Evolutionary conservation across 2,888 invertebrate genomes (phyloP), one percentile per base, ranked within the genome.

Genomic region (Gymnosoma rotundatum): DNA sequence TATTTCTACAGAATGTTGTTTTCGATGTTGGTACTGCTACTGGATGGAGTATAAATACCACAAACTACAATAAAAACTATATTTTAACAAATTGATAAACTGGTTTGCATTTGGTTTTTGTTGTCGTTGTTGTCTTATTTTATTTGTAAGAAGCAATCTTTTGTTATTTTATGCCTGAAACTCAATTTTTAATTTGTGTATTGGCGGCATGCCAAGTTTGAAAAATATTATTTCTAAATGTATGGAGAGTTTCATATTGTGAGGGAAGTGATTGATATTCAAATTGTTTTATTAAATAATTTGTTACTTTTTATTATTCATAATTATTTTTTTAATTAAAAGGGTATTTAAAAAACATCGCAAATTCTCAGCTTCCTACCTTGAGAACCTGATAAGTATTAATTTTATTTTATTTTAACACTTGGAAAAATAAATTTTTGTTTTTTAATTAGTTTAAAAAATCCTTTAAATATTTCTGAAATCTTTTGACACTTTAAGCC

Each of bases 31-130:
- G 8, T 42, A 18, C 16, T 60, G 36, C 36, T 38, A 50, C 42
- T 42, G 63, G 50, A 7, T 32, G 32, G 32, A 32, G 7, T 5
- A 32, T 32, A 50, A 58, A 76, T 58, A 64, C 48, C 63, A 48
- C 63, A 56, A 25, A 45, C 50, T 63, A 63, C 25, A 60, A 54
- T 25, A 14, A 69, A 69, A 48, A 52, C 45, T 54, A 20, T 70
- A 86, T 88, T 72, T 64, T 86, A 88, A 87, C 86, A 89, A 89
- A 88, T 89, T 89, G 90, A 86, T 88, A 83, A 90, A 89, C 89
- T 87, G 89, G 89, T 89, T 89, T 88, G 76, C 38, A 64, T 61
- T 74, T 32, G 32, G 7, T 32, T 32, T 2, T 75, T 42, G 50
- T 36, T 32, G 32, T 81, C 54, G 50, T 36, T 58, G 6, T 63